phyloP scores from a whole-genome alignment of 2,113 vertebrate species.

The Dipodomys ordii region DNA sequence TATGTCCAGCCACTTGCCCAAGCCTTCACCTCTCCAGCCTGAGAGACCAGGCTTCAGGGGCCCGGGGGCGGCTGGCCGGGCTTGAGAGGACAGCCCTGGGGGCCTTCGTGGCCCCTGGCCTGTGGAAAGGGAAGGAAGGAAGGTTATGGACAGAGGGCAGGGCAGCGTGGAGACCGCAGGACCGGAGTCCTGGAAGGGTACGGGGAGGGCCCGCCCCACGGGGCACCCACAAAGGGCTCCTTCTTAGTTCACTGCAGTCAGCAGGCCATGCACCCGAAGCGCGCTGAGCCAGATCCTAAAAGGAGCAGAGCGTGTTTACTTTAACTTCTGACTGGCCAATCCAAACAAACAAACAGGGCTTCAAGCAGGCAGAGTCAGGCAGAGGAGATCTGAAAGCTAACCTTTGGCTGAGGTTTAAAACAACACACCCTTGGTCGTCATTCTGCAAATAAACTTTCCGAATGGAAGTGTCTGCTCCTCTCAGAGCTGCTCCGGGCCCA shows the following conservation, averaged over 20 bases:
- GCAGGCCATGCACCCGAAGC: background rate
- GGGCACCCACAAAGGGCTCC: background rate
- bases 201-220: background rate
- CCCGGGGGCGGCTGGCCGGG: accelerated
- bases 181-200: background rate
- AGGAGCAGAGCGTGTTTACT: conserved; percentile 45
- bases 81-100: background rate
- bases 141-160: background rate
- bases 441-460: conserved; percentile 63
- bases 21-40: accelerated
- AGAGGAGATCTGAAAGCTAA: conserved; percentile 64
- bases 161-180: background rate
- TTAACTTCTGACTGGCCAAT: conserved; percentile 51
- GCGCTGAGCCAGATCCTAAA: background rate
- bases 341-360: conserved; percentile 61
- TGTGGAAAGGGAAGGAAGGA: background rate
- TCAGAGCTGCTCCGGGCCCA: background rate
- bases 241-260: background rate
- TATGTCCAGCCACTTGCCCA: background rate
- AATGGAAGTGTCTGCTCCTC: conserved; percentile 49
- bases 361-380: background rate
- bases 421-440: conserved; percentile 46
- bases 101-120: background rate
- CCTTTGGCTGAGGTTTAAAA: conserved; percentile 53
- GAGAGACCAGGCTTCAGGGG: accelerated